Conservation (phyloP, 2,888 invertebrate genomes). For the Mythimna impura region DNA sequence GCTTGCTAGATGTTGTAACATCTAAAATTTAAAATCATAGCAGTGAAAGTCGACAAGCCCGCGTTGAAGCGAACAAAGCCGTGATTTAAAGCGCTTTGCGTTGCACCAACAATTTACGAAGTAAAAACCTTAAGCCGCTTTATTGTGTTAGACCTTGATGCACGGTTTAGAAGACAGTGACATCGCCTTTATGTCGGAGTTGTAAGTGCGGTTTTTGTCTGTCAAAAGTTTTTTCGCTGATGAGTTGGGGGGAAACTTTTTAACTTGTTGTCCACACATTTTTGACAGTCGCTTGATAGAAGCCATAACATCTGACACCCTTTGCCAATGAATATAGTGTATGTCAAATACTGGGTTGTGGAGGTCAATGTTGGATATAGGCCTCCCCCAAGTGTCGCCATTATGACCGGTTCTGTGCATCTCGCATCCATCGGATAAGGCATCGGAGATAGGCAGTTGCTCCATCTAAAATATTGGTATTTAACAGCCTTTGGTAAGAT, state of each 20-base stretch:
- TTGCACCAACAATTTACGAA: slow-evolving; percentile 38
- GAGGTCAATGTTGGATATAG: too few relatives aligned
- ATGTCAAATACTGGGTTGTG: too few relatives aligned
- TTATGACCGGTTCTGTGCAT: too few relatives aligned
- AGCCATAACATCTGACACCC: not conserved
- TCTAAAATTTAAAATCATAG: slow-evolving; percentile 33
- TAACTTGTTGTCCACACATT: not conserved
- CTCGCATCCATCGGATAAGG: too few relatives aligned
- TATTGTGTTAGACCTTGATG: slow-evolving; percentile 18
- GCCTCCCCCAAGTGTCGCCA: too few relatives aligned
- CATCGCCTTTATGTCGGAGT: not conserved
- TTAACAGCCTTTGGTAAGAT: not conserved
- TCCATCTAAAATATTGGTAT: not conserved
- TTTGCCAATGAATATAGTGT: too few relatives aligned
- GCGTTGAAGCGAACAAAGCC: slow-evolving; percentile 24
- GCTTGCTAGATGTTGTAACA: not conserved
- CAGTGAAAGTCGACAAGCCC: slow-evolving; percentile 18
- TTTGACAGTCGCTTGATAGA: not conserved
- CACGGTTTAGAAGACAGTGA: not conserved
- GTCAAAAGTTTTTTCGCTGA: not conserved
- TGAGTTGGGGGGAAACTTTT: not conserved
- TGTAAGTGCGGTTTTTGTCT: not conserved
- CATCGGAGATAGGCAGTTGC: not conserved
- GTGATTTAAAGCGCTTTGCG: slow-evolving; percentile 44
- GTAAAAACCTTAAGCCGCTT: slow-evolving; percentile 36